A percentile compares a stretch with the other conserved stretches of the same genome.
phyloP scores from a whole-genome alignment of 2,797 vertebrate species.

The Melanotaenia boesemani region DNA sequence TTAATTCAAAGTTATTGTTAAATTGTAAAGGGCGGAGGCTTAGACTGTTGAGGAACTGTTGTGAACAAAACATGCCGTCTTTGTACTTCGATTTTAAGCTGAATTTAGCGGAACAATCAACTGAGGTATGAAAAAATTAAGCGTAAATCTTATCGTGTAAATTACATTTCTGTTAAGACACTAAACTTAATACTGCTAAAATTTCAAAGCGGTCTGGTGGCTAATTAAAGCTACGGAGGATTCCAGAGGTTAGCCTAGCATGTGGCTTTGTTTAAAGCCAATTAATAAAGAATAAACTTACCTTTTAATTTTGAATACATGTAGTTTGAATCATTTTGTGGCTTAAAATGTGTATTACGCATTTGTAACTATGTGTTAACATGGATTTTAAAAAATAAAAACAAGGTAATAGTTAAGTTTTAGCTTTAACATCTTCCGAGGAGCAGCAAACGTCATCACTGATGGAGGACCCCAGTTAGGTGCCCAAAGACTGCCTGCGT shows the following conservation, averaged over 20 bases:
- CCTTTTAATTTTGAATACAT: slow-evolving; percentile 66
- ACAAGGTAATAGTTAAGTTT: slow-evolving; percentile 32
- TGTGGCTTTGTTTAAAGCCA: neutral
- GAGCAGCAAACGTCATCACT: slow-evolving; percentile 54
- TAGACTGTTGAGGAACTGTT: neutral
- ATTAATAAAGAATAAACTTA: slow-evolving; percentile 22
- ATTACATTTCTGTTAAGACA: accelerated
- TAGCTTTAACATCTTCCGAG: slow-evolving; percentile 50
- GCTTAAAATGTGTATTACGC: slow-evolving; percentile 40
- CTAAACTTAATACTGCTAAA: neutral
- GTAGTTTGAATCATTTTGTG: slow-evolving; percentile 54
- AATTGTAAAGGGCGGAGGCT: accelerated
- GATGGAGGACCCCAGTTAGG: slow-evolving; percentile 33
- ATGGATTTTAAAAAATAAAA: slow-evolving; percentile 1
- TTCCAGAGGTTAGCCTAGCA: slow-evolving; percentile 36
- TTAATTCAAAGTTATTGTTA: neutral
- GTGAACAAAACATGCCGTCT: neutral
- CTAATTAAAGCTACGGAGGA: slow-evolving; percentile 16
- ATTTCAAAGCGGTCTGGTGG: slow-evolving; percentile 2
- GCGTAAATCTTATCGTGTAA: accelerated
- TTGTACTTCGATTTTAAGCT: neutral
- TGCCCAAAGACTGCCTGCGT: slow-evolving; percentile 53
- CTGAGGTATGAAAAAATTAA: accelerated
- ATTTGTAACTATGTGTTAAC: slow-evolving; percentile 19
- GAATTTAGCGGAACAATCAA: accelerated